Conservation (phyloP, 2,797 vertebrate genomes). For the Echeneis naucrates region DNA sequence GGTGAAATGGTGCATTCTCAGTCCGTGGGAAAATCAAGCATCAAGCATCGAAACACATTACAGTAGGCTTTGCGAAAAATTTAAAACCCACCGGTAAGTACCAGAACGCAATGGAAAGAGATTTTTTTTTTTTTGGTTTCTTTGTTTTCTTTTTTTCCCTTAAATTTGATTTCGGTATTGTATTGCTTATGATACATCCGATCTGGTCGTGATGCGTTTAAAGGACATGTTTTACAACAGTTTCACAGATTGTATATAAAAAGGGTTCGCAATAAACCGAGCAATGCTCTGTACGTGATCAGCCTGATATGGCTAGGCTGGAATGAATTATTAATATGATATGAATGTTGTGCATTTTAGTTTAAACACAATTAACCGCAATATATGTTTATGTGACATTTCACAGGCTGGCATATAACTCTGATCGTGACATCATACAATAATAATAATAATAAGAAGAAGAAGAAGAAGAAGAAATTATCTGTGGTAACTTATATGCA, state of each 20-base stretch:
- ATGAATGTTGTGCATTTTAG: too few species aligned
- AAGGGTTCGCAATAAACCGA: not conserved
- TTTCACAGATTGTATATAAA: too few species aligned
- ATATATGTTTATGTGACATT: too few species aligned
- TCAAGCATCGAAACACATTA: accelerated
- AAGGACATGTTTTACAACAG: not conserved
- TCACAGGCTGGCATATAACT: too few species aligned
- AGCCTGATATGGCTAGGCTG: too few species aligned
- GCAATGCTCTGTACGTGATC: too few species aligned
- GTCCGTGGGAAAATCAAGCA: constrained; percentile 15
- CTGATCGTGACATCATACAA: not conserved
- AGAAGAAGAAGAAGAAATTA: too few species aligned
- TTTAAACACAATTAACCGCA: too few species aligned
- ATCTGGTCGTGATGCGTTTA: constrained; percentile 3
- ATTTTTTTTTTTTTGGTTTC: not conserved
- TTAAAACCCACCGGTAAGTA: not conserved
- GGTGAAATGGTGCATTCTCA: constrained; percentile 27
- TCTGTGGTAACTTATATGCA: not conserved
- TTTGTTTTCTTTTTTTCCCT: too few species aligned
- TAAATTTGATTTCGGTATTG: too few species aligned
- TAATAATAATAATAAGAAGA: too few species aligned
- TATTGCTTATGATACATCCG: not conserved
- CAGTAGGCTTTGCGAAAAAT: not conserved
- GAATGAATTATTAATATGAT: too few species aligned
- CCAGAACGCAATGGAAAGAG: not conserved